Percentiles rank a stretch among this genome's conserved stretches.
Evolutionary conservation across 2,797 vertebrate species (phyloP).

Genomic region (Myotis planiceps): DNA sequence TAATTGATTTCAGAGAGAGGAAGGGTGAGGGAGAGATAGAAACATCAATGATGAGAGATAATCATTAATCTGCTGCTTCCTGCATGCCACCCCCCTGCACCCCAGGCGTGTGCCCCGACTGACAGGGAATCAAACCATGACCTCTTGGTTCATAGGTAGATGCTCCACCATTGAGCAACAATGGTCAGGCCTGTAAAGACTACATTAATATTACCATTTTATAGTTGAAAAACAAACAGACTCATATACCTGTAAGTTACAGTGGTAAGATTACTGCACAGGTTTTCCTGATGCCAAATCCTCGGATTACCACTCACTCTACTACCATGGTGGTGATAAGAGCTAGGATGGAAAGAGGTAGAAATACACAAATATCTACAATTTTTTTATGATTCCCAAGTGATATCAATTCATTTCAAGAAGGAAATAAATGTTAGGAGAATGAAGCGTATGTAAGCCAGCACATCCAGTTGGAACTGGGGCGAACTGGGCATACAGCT

Average conservation of each 20-base stretch:
- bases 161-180: too few species aligned
- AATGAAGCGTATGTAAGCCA: not conserved
- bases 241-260: not conserved
- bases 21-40: too few species aligned
- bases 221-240: conserved; percentile 20
- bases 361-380: not conserved
- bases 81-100: too few species aligned
- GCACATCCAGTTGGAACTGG: not conserved
- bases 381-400: not conserved
- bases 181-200: not conserved
- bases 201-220: conserved; percentile 18
- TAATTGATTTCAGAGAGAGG: too few species aligned
- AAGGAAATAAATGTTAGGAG: not conserved
- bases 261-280: not conserved
- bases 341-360: not conserved
- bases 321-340: not conserved
- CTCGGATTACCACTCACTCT: not conserved
- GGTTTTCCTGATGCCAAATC: not conserved
- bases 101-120: too few species aligned
- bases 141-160: too few species aligned
- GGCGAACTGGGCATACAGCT: not conserved
- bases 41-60: too few species aligned
- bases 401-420: not conserved
- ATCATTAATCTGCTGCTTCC: too few species aligned
- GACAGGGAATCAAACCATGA: too few species aligned